phyloP scores from a whole-genome alignment of 2,888 invertebrate species.

The Napeogenes sylphis region DNA sequence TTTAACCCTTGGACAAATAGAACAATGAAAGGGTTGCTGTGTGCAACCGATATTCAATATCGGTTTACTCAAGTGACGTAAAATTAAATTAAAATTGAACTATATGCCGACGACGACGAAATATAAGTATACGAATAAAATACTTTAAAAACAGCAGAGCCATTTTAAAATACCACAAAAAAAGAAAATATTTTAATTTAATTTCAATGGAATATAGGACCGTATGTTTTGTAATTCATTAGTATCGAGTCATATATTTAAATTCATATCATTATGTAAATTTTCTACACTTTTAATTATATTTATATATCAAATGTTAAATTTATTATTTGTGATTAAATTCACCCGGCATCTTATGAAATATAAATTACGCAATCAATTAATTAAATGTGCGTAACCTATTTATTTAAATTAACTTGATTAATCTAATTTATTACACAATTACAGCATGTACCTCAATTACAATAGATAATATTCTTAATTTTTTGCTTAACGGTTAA shows the following conservation, averaged over 20 bases:
- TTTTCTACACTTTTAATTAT: conserved; percentile 21
- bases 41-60: conserved; percentile 41
- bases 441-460: too few species aligned
- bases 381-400: too few species aligned
- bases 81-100: conserved; percentile 43
- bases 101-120: not conserved
- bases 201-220: not conserved
- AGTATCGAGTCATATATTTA: conserved; percentile 54
- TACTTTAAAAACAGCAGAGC: not conserved
- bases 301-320: not conserved
- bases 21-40: conserved; percentile 22
- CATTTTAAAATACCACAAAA: not conserved
- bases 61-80: conserved; percentile 50
- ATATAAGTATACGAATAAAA: not conserved
- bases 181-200: not conserved
- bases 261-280: conserved; percentile 31
- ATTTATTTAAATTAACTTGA: too few species aligned
- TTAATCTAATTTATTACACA: too few species aligned
- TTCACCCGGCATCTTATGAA: not conserved
- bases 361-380: not conserved
- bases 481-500: too few species aligned
- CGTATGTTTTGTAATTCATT: conserved; percentile 41
- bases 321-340: not conserved
- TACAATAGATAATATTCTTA: too few species aligned
- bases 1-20: conserved; percentile 15